Evolutionary conservation across 2,113 vertebrate species (phyloP).

Genomic region (Ancistrus triradiatus): DNA sequence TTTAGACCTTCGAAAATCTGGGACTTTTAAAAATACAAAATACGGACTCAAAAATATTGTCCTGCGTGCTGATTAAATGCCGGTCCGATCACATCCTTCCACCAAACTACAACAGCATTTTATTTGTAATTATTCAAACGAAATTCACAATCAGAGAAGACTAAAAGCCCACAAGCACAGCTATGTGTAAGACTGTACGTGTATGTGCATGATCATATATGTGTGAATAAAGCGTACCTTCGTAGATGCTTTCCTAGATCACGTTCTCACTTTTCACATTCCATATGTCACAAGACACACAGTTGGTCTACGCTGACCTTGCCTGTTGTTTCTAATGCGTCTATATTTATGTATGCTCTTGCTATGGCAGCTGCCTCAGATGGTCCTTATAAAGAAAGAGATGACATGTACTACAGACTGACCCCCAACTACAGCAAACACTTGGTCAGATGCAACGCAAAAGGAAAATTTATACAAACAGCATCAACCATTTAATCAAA

Average conservation of each 20-base stretch:
- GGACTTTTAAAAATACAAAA: too few relatives aligned
- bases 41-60: too few relatives aligned
- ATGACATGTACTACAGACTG: constrained; percentile 31
- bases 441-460: neutral
- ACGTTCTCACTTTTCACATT: constrained; percentile 39
- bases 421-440: constrained; percentile 4
- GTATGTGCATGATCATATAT: neutral
- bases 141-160: too few relatives aligned
- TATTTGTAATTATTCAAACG: too few relatives aligned
- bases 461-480: too few relatives aligned
- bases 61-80: too few relatives aligned
- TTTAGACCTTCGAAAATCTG: too few relatives aligned
- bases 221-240: neutral
- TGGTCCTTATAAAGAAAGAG: constrained; percentile 42
- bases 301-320: constrained; percentile 56
- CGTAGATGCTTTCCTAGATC: neutral
- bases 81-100: too few relatives aligned
- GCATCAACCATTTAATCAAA: too few relatives aligned
- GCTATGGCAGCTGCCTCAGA: constrained; percentile 60
- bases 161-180: too few relatives aligned
- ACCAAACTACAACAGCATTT: too few relatives aligned
- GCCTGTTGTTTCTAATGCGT: constrained; percentile 60
- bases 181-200: neutral
- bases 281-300: constrained; percentile 55
- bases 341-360: constrained; percentile 63